These are phyloP conservation scores for Julus scanicus DNA, from an alignment of 2,888 invertebrate species.

Conservation along the genomic window DNA sequence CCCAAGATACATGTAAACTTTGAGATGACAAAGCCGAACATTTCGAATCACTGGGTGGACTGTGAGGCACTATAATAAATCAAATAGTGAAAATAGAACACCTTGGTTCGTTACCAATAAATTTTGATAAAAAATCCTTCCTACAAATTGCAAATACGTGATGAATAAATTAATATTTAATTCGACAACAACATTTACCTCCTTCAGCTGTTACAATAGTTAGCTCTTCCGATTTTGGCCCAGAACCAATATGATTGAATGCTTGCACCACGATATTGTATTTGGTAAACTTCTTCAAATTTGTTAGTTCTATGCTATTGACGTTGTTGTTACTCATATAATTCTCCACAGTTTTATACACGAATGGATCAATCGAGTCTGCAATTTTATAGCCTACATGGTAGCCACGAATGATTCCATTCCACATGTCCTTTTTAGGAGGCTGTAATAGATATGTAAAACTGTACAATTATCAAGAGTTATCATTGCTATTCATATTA, in stretches of 20 bases:
- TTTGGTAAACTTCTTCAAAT: conserved; percentile 81
- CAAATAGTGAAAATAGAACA: neutral
- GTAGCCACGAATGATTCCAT: conserved; percentile 89
- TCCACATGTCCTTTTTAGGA: conserved; percentile 89
- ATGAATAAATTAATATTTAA: no score
- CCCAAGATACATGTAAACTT: conserved; percentile 67
- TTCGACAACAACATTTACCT: conserved; percentile 36
- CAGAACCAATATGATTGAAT: conserved; percentile 92
- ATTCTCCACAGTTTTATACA: conserved; percentile 91
- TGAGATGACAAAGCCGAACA: conserved; percentile 66
- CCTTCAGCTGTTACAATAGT: conserved; percentile 95
- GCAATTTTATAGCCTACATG: conserved; percentile 81
- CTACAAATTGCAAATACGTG: no score
- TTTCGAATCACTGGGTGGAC: conserved; percentile 66
- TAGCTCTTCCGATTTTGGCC: conserved; percentile 88
- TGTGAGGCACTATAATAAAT: conserved; percentile 66
- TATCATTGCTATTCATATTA: no score
- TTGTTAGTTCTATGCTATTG: conserved; percentile 49
- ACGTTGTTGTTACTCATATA: conserved; percentile 78
- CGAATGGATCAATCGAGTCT: conserved; percentile 71
- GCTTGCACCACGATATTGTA: conserved; percentile 95
- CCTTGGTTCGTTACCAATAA: no score
- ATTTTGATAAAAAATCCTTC: no score
- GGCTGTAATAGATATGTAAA: conserved; percentile 67
- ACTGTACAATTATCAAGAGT: neutral